These are phyloP conservation scores for Canis aureus DNA, from an alignment of 2,113 vertebrate genomes.

Conservation along the genomic window DNA sequence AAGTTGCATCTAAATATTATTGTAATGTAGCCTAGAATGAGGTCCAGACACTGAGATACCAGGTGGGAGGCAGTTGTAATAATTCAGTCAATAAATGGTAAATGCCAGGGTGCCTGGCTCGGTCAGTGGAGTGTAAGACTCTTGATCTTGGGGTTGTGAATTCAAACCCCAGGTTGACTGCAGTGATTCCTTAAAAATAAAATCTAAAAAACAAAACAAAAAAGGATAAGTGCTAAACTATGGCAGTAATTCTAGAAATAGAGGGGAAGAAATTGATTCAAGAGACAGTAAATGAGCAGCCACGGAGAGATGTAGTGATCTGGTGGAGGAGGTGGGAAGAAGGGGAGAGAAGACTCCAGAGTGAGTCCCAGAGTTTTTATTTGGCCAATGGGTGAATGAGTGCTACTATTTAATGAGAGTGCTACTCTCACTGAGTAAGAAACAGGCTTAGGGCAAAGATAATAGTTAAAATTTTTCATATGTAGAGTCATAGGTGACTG, in stretches of 20 bases:
- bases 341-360: not conserved
- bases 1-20: not conserved
- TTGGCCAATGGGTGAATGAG: not conserved
- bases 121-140: not conserved
- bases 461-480: constrained; percentile 7
- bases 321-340: not conserved
- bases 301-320: not conserved
- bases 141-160: not conserved
- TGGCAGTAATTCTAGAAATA: not conserved
- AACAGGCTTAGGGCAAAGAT: not conserved
- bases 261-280: not conserved
- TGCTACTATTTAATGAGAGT: not conserved
- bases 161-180: not conserved
- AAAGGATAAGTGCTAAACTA: not conserved
- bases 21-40: constrained; percentile 5
- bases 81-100: not conserved
- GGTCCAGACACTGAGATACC: not conserved
- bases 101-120: not conserved
- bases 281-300: not conserved
- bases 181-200: not conserved
- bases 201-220: not conserved
- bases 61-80: not conserved
- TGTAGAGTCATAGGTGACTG: not conserved
- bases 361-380: not conserved
- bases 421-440: too few species aligned